Percentiles rank a stretch among this genome's conserved stretches.
phyloP scores from a whole-genome alignment of 2,888 invertebrate species.

The Bombylius discolor region DNA sequence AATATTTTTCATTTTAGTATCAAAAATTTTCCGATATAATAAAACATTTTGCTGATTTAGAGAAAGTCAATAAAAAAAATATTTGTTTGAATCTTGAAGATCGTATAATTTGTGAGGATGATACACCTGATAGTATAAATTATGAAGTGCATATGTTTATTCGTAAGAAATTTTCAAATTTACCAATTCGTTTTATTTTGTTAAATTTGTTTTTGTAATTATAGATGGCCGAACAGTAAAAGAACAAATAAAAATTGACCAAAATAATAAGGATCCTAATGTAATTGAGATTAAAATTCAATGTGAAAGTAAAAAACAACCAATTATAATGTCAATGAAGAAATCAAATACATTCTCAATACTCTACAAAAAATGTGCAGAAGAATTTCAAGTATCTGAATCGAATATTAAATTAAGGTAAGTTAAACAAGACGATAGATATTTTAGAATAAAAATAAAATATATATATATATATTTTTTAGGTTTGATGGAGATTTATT shows the following conservation, averaged over 20 bases:
- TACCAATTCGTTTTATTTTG: not conserved
- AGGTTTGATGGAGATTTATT: slow-evolving; percentile 30
- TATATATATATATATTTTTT: not conserved
- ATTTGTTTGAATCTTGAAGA: slow-evolving; percentile 24
- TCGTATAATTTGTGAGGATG: slow-evolving; percentile 20
- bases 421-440: too few relatives aligned
- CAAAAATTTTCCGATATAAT: slow-evolving; percentile 28
- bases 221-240: slow-evolving; percentile 1
- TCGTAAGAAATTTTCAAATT: slow-evolving; percentile 16
- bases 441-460: not conserved
- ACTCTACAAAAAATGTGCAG: slow-evolving; percentile 27
- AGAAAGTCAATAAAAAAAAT: slow-evolving; percentile 18
- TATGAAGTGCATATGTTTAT: slow-evolving; percentile 25
- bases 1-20: slow-evolving; percentile 10
- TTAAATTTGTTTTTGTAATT: not conserved
- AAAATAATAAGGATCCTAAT: slow-evolving; percentile 11
- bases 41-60: slow-evolving; percentile 22
- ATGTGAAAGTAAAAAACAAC: slow-evolving; percentile 24
- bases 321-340: slow-evolving; percentile 21
- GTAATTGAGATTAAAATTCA: slow-evolving; percentile 28
- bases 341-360: slow-evolving; percentile 24
- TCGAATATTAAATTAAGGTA: slow-evolving; percentile 8
- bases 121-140: slow-evolving; percentile 25
- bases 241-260: not conserved
- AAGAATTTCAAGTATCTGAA: slow-evolving; percentile 22